Evolutionary conservation across 2,797 vertebrate genomes (phyloP), one percentile per base, ranked within the genome.

Genomic region (Paramormyrops hopkinsi): DNA sequence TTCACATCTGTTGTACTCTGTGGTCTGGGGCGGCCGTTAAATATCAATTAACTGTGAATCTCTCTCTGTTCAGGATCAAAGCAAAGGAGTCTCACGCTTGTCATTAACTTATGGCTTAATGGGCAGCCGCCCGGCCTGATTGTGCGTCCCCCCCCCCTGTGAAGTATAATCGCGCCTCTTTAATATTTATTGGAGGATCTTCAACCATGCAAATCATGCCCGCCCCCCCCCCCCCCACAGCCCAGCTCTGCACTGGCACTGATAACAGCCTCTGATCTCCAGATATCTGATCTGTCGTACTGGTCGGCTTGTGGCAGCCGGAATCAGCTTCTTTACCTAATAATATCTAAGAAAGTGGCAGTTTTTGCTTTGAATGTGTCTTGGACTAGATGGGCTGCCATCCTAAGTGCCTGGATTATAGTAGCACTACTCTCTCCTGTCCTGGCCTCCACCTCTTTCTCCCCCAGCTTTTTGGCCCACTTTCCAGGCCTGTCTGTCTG

Each of bases 101-200:
- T 87, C 22, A 14, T 88, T 89, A 89, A 83, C 56, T 89, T 33
- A 56, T 33, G n/a, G 54, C 46, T 86, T 88, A 88, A 79, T 6
- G n/a, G 54, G 84, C 89, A 90, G 83, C 89, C 86, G 65, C 62
- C 89, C 83, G 37, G 29, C 73, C 33, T 25, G 83, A 89, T 88
- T 41, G 62, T 46, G 53, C 50, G 1, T 73, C 88, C 87, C 33
- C 65, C 89, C 84, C 37, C 37, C 46, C 5, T 0, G 29, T 88
- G 82, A 89, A 89, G 56, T 53, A 59, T 59, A 89, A 88, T 88
- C 84, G 85, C 41, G 17, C 41, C 41, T 79, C 33, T 91, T 89
- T 85, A 89, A 89, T 89, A 90, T 89, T 89, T 84, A 90, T 89
- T 25, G 73, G 54, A 46, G 41, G 33, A 51, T 88, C 76, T 83